A percentile compares a stretch with the other conserved stretches of the same genome.
These are phyloP conservation scores for Trichopria drosophilae DNA, from an alignment of 2,888 invertebrate genomes.

Conservation along the genomic window DNA sequence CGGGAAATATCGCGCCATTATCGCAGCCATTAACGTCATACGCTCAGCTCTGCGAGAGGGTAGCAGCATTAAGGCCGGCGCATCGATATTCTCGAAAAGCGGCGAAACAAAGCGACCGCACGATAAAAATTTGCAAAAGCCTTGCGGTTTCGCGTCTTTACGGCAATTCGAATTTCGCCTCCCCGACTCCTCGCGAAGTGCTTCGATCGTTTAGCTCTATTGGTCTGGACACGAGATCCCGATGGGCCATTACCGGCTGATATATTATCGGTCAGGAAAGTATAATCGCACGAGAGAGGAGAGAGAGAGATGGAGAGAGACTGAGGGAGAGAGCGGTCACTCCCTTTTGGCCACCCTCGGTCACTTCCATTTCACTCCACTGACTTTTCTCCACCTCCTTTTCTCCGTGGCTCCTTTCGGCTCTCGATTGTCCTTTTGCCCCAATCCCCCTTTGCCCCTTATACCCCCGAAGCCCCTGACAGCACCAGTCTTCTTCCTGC, in stretches of 20 bases:
- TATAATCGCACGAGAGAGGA: slow-evolving; percentile 46
- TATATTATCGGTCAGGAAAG: slow-evolving; percentile 52
- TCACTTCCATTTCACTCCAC: slow-evolving; percentile 25
- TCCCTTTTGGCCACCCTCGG: too few relatives aligned
- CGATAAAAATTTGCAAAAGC: slow-evolving; percentile 28
- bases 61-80: too few relatives aligned
- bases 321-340: not conserved
- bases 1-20: too few relatives aligned
- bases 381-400: not conserved
- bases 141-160: slow-evolving; percentile 12
- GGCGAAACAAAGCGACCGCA: too few relatives aligned
- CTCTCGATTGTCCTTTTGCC: not conserved
- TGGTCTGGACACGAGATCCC: slow-evolving; percentile 38
- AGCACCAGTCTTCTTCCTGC: slow-evolving; percentile 14
- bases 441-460: not conserved
- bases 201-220: slow-evolving; percentile 40
- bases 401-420: not conserved
- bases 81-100: too few relatives aligned
- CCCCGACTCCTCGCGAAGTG: slow-evolving; percentile 22
- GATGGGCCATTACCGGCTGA: slow-evolving; percentile 51
- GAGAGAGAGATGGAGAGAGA: not conserved
- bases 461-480: slow-evolving; percentile 28
- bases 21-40: too few relatives aligned
- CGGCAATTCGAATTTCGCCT: slow-evolving; percentile 23
- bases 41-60: too few relatives aligned